Percentiles rank a stretch among this genome's conserved stretches.
These are phyloP conservation scores for Zaprionus taronus DNA, from an alignment of 1,140 invertebrate species.

Conservation along the genomic window DNA sequence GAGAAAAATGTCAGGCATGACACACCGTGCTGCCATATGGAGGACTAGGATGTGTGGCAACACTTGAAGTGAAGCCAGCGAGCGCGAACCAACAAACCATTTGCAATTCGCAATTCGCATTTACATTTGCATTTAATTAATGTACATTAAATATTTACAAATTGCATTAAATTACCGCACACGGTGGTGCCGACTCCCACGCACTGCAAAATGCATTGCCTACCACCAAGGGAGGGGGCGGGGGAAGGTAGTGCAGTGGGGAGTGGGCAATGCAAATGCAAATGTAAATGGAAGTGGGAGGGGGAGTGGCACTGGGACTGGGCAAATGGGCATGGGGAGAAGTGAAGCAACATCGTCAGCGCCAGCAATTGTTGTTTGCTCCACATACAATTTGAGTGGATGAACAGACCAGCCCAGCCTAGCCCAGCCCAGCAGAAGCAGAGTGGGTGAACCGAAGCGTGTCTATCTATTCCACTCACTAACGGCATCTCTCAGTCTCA, in stretches of 20 bases:
- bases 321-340: constrained; percentile 6
- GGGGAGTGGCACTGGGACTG: background rate
- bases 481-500: background rate
- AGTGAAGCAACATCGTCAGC: constrained; percentile 3
- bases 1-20: constrained; percentile 8
- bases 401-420: constrained; percentile 2
- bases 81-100: constrained; percentile 17
- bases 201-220: constrained; percentile 18
- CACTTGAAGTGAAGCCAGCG: background rate
- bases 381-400: constrained; percentile 29
- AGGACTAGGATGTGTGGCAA: constrained; percentile 17
- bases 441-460: constrained; percentile 12
- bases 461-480: constrained; percentile 12
- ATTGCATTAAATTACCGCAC: constrained; percentile 73
- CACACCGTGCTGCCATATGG: constrained; percentile 17
- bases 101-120: constrained; percentile 35
- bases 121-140: constrained; percentile 79
- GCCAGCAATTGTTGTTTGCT: constrained; percentile 38
- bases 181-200: constrained; percentile 11
- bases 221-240: background rate
- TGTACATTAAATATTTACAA: constrained; percentile 82
- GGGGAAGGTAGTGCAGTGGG: too few relatives aligned
- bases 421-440: background rate
- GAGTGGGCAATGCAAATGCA: background rate
- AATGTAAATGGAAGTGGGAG: background rate